A percentile compares a stretch with the other conserved stretches of the same genome.
phyloP scores from a whole-genome alignment of 2,113 vertebrate genomes.

The Seriola aureovittata region DNA sequence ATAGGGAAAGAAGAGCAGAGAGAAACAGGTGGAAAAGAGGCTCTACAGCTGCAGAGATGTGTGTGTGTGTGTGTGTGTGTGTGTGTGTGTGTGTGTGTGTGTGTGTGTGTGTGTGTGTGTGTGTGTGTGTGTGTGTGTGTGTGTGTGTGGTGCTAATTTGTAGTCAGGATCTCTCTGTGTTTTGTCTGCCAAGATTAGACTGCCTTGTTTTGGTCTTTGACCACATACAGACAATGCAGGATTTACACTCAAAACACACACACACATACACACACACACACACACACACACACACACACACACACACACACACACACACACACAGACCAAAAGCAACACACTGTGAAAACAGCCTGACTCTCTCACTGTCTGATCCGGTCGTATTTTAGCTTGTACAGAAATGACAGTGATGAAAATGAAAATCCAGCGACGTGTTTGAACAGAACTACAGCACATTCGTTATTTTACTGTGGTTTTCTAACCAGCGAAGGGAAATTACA shows the following conservation, averaged over 20 bases:
- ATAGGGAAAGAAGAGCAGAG: neutral
- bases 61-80: no score
- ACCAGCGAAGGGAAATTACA: conserved; percentile 37
- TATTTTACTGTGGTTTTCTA: conserved; percentile 20
- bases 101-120: neutral
- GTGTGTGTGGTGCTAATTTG: conserved; percentile 59
- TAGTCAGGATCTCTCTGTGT: conserved; percentile 50
- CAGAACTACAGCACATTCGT: conserved; percentile 21
- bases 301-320: conserved; percentile 33
- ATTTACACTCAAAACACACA: conserved; percentile 21
- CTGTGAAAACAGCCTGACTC: neutral
- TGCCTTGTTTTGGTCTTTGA: conserved; percentile 54
- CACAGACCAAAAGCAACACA: neutral
- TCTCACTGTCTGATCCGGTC: neutral
- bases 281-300: conserved; percentile 43
- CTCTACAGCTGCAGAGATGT: neutral
- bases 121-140: conserved; percentile 19
- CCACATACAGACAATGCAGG: conserved; percentile 46
- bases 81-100: conserved; percentile 41
- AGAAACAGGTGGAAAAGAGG: conserved; percentile 38
- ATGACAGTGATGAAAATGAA: conserved; percentile 16
- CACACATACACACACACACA: conserved; percentile 36
- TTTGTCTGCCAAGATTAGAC: conserved; percentile 66
- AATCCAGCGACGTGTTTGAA: conserved; percentile 16
- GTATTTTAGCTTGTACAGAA: conserved; percentile 13